Conservation (phyloP, 2,113 vertebrate species). For the Scatophagus argus region DNA sequence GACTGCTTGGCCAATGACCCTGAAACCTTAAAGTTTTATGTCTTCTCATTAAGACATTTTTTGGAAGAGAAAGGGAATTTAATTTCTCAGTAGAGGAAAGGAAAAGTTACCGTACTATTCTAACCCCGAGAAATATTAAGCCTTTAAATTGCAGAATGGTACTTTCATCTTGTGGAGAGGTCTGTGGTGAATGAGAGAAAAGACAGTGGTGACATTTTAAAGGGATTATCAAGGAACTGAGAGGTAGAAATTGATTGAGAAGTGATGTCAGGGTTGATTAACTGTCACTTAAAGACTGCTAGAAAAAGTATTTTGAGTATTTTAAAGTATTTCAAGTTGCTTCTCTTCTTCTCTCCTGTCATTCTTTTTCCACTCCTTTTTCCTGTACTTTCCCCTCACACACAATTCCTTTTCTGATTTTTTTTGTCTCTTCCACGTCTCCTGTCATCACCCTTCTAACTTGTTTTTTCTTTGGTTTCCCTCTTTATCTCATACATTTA, state of each 20-base stretch:
- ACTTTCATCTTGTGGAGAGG: not conserved
- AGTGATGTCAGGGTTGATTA: slow-evolving; percentile 6
- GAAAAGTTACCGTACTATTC: not conserved
- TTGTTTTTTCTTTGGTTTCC: not conserved
- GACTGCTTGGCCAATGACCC: slow-evolving; percentile 28
- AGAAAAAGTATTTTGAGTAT: not conserved
- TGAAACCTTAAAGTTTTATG: slow-evolving; percentile 28
- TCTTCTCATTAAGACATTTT: slow-evolving; percentile 23
- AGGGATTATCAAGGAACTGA: slow-evolving; percentile 10
- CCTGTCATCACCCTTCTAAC: not conserved
- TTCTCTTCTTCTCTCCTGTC: not conserved
- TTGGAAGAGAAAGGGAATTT: not conserved
- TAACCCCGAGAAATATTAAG: slow-evolving; percentile 14
- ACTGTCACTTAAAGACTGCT: slow-evolving; percentile 7
- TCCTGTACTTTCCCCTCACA: not conserved
- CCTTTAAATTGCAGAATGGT: slow-evolving; percentile 7
- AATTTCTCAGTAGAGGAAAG: not conserved
- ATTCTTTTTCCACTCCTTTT: not conserved
- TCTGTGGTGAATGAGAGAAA: not conserved
- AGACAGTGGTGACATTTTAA: slow-evolving; percentile 6
- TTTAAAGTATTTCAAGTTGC: not conserved
- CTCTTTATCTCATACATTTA: not conserved
- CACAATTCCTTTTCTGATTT: not conserved
- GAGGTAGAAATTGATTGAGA: slow-evolving; percentile 3
- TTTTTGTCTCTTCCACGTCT: not conserved